These are phyloP conservation scores for Tyria jacobaeae DNA, from an alignment of 2,888 invertebrate genomes.

Conservation along the genomic window DNA sequence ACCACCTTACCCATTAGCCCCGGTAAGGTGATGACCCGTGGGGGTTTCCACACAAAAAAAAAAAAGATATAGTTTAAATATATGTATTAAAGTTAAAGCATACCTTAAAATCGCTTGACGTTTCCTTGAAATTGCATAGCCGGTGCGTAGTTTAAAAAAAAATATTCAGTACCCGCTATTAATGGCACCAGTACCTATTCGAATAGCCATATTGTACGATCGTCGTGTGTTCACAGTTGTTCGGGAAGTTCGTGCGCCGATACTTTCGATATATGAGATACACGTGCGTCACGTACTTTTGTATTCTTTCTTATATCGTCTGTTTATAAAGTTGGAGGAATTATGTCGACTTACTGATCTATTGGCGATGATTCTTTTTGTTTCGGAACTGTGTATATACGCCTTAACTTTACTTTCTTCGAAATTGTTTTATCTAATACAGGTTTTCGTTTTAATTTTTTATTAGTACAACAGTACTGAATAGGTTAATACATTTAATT, in stretches of 20 bases:
- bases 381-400: conserved; percentile 2
- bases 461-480: not conserved
- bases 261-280: conserved; percentile 25
- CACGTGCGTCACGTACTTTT: conserved; percentile 20
- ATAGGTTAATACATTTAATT: too few relatives aligned
- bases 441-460: too few relatives aligned
- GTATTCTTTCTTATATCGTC: conserved; percentile 16
- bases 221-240: conserved; percentile 23
- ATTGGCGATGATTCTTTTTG: conserved; percentile 9
- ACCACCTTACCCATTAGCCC: too few relatives aligned
- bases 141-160: too few relatives aligned
- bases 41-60: too few relatives aligned
- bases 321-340: conserved; percentile 21
- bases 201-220: conserved; percentile 23
- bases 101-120: too few relatives aligned
- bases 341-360: conserved; percentile 20
- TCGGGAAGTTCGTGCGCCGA: conserved; percentile 17
- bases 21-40: too few relatives aligned
- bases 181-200: conserved; percentile 1
- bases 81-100: too few relatives aligned
- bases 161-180: conserved; percentile 1
- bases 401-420: not conserved
- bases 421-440: not conserved
- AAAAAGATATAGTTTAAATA: too few relatives aligned
- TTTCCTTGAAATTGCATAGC: too few relatives aligned